Evolutionary conservation across 2,888 invertebrate species (phyloP).

Genomic region (Bellardia pandia): DNA sequence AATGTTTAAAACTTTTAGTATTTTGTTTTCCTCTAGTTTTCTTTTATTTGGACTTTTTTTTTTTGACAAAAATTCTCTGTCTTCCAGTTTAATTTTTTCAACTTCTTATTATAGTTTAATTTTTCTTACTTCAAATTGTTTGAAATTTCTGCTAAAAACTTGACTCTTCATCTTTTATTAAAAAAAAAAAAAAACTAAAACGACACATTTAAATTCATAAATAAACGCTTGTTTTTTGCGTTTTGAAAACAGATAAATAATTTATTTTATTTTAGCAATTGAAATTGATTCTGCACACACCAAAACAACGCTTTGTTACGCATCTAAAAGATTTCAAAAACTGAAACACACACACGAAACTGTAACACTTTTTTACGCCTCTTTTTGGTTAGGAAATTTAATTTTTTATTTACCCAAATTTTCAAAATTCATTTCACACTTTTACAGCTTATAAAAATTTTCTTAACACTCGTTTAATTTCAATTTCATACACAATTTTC

Average conservation of each 20-base stretch:
- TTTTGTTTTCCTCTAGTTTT: not conserved
- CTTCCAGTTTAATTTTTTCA: not conserved
- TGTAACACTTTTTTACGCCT: slow-evolving; percentile 8
- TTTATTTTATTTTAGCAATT: slow-evolving; percentile 2
- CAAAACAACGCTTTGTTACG: not conserved
- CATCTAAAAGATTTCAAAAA: slow-evolving; percentile 5
- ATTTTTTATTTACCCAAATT: slow-evolving; percentile 17
- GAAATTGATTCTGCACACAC: slow-evolving; percentile 10
- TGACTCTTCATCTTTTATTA: slow-evolving; percentile 21
- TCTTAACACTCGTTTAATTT: slow-evolving; percentile 17
- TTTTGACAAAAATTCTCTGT: not conserved
- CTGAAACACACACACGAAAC: too few species aligned
- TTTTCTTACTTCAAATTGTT: slow-evolving; percentile 1
- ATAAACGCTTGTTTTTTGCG: not conserved
- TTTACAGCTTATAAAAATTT: slow-evolving; percentile 21
- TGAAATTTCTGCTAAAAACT: slow-evolving; percentile 56
- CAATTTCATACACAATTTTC: not conserved
- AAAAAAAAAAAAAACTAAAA: not conserved
- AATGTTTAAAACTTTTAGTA: not conserved
- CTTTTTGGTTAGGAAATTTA: slow-evolving; percentile 5
- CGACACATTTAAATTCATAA: not conserved
- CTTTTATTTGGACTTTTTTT: slow-evolving; percentile 6
- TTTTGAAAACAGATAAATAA: not conserved
- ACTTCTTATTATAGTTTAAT: not conserved
- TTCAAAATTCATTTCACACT: slow-evolving; percentile 55